Evolutionary conservation across 2,797 vertebrate species (phyloP).

Genomic region (Oreonectes daqikongensis): DNA sequence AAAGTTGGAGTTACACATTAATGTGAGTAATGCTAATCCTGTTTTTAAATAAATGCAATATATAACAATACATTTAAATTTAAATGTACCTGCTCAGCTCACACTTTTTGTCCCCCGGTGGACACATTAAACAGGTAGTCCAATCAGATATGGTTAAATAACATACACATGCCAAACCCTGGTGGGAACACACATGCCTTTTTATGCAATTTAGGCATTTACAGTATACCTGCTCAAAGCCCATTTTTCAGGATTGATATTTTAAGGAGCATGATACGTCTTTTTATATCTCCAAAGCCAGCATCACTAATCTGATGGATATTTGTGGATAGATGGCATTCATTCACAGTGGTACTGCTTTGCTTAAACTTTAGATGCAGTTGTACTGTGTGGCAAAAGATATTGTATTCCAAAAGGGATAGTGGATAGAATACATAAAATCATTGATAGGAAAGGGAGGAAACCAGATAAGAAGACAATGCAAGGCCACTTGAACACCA

Average conservation of each 20-base stretch:
- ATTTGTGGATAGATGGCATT: neutral
- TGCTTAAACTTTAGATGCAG: neutral
- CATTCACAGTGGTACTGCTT: neutral
- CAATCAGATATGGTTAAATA: constrained; percentile 2
- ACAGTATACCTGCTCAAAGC: too few relatives aligned
- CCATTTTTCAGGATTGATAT: neutral
- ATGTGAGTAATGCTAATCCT: neutral
- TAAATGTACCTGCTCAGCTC: constrained; percentile 1
- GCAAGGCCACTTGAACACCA: neutral
- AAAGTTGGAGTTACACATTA: neutral
- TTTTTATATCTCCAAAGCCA: neutral
- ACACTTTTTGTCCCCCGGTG: neutral
- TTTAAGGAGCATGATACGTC: neutral
- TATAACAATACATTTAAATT: too few relatives aligned
- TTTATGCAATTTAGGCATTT: too few relatives aligned
- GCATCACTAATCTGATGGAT: neutral
- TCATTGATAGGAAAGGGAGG: neutral
- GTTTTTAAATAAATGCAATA: too few relatives aligned
- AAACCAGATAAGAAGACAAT: neutral
- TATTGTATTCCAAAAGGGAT: neutral
- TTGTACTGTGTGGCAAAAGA: neutral
- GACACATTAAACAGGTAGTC: constrained; percentile 21
- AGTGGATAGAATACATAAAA: neutral
- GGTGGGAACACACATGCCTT: neutral
- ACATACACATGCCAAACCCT: neutral